Base-by-base conservation (phyloP, 1,140 invertebrate genomes). In the Cyphomyrmex costatus region DNA sequence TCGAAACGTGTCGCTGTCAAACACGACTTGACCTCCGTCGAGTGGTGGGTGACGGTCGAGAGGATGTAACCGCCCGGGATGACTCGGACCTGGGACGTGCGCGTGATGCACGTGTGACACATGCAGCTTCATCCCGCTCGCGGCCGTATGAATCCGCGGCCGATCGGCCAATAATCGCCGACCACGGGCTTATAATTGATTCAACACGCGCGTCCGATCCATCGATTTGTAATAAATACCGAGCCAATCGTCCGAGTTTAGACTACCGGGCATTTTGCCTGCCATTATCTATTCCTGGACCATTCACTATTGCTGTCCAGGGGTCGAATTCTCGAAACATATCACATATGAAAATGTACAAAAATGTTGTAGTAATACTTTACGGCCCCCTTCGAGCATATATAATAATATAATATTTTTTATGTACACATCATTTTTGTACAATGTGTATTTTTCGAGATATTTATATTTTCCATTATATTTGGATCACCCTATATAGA, bases 1-100 rank as follows among this genome's bases (percentile, higher is more conserved):
- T 85, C 86, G 80, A 87, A 87, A 87, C 86, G 86, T 87, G 86
- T 87, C 82, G 86, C 86, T 87, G 86, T 87, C 86, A 87, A 87
- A 87, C 80, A 87, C 60, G 86, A 87, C 86, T 85, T 87, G 86
- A 87, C 86, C 86, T 77, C 70, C 82, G 70, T 76, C 80, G 73
- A 87, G 86, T 85, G 80, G 85, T 51, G 61, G 71, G 46, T 30
- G 70, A 76, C 71, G 70, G 49, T 85, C 60, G 83, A 87, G 80
- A 66, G 80, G 82, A 76, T 85, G 86, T 76, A 84, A 85, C 82
- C 58, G 61, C 30, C 63, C 61, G 61, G 61, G 33, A 27, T 42
- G 30, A 21, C 27, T 46, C 77, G 61, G 12, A 24, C 12, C 53
- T 42, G 68, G 33, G 53, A 58, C 53, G 42, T 83, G 65, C n/a